phyloP scores from a whole-genome alignment of 2,113 vertebrate genomes.

The Mus musculus region GRCm39 chr9:50102501-50103000 shows the following conservation, averaged over 20 bases:
- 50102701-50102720: not conserved
- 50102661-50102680: not conserved
- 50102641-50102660: not conserved
- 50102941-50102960: constrained; percentile 2
- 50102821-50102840: not conserved
- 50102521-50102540: constrained; percentile 60
- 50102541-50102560: constrained; percentile 80
- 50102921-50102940: not conserved
- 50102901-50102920: not conserved
- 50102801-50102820: not conserved
- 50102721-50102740: not conserved
- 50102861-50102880: not conserved
- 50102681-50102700: not conserved
- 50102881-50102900: not conserved
- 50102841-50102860: not conserved
- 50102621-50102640: not conserved
- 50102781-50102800: not conserved
- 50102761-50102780: not conserved
- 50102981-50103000: not conserved
- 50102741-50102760: constrained; percentile 17
- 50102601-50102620: not conserved
- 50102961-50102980: constrained; percentile 1
- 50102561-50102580: constrained; percentile 73
- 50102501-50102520: constrained; percentile 76
- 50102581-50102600: constrained; percentile 61